phyloP scores from a whole-genome alignment of 2,888 invertebrate species.

The Diachrysia chrysitis region DNA sequence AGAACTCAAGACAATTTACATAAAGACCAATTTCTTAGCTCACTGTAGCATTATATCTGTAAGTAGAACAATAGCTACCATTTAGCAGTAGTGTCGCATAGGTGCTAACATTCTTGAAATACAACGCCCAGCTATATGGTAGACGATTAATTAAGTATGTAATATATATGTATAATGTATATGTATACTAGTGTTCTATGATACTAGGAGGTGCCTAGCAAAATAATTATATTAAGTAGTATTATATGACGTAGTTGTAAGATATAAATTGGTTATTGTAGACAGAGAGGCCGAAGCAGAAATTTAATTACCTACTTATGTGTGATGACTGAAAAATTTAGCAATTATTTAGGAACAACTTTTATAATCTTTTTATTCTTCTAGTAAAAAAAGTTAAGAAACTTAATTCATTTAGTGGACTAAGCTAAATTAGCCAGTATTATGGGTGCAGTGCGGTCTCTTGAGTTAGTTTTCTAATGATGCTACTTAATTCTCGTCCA shows the following conservation, averaged over 20 bases:
- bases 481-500: conserved; percentile 1
- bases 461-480: too few relatives aligned
- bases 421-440: too few relatives aligned
- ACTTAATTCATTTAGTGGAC: too few relatives aligned
- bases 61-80: conserved; percentile 58
- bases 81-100: conserved; percentile 50
- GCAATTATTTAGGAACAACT: too few relatives aligned
- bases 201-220: neutral
- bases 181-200: neutral
- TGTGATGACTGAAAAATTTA: too few relatives aligned
- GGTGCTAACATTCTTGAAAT: conserved; percentile 61
- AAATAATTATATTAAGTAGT: neutral
- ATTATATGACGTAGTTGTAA: neutral
- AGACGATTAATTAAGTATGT: conserved; percentile 1
- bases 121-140: conserved; percentile 38
- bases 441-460: too few relatives aligned
- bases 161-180: too few relatives aligned
- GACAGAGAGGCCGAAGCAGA: too few relatives aligned
- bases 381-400: too few relatives aligned
- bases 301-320: too few relatives aligned
- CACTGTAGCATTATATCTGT: conserved; percentile 36
- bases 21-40: conserved; percentile 7
- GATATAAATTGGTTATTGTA: neutral
- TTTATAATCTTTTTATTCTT: too few relatives aligned
- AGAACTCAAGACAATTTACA: neutral